A percentile compares a stretch with the other conserved stretches of the same genome.
phyloP scores from a whole-genome alignment of 35 echinoderm and acorn worm species.

The Eucidaris tribuloides region DNA sequence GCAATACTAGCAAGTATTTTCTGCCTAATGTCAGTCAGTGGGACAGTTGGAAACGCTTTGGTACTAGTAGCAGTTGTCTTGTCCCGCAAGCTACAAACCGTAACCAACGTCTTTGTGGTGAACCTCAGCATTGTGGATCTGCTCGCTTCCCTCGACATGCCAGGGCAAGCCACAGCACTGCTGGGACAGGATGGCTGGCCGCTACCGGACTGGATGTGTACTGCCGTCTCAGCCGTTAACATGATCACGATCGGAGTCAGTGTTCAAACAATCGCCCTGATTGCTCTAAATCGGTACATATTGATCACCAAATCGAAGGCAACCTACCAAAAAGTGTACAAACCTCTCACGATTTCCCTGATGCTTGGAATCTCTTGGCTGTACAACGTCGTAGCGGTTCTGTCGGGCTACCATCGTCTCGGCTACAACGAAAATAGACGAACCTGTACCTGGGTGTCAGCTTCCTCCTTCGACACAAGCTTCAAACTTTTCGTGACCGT shows the following conservation, averaged over 20 bases:
- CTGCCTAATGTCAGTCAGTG: background rate
- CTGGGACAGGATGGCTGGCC: conserved; percentile 24
- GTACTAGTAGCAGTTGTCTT: conserved; percentile 47
- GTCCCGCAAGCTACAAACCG: conserved; percentile 52
- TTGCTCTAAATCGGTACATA: conserved; percentile 70
- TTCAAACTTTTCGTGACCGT: conserved; percentile 51
- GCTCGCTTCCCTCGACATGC: conserved; percentile 42
- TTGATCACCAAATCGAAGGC: conserved; percentile 61
- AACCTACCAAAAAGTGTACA: conserved; percentile 54
- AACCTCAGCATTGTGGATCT: conserved; percentile 50
- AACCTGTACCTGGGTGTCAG: background rate
- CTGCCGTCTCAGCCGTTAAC: conserved; percentile 10
- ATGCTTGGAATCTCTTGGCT: conserved; percentile 74
- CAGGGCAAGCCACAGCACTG: conserved; percentile 48
- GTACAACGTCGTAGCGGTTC: background rate
- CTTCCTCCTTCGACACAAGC: conserved; percentile 16
- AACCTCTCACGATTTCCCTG: conserved; percentile 20
- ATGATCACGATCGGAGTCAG: conserved; percentile 38
- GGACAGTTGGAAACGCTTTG: conserved; percentile 30
- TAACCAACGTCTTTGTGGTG: conserved; percentile 67
- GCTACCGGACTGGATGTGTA: conserved; percentile 32
- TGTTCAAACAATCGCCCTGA: conserved; percentile 41
- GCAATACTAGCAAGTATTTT: conserved; percentile 7
- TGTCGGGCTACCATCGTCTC: background rate
- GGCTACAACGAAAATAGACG: conserved; percentile 7